A percentile compares a stretch with the other conserved stretches of the same genome.
These are phyloP conservation scores for Trichogramma evanescens DNA, from an alignment of 2,888 invertebrate genomes.

Conservation along the genomic window DNA sequence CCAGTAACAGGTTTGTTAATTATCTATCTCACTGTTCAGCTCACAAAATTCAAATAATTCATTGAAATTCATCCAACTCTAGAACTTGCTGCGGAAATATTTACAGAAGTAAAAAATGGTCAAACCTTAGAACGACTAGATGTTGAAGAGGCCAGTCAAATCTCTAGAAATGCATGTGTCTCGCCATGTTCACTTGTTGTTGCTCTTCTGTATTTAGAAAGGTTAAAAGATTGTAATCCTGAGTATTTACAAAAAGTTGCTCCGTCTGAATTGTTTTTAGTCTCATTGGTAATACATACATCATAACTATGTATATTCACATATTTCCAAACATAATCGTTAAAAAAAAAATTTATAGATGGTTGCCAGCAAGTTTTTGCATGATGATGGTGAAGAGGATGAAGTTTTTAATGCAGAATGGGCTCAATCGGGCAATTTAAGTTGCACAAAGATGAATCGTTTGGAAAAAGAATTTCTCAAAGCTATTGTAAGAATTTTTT, in stretches of 20 bases:
- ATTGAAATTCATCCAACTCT: constrained; percentile 34
- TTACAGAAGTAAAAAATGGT: constrained; percentile 70
- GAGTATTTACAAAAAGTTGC: constrained; percentile 75
- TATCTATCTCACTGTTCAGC: no score
- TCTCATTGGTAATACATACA: constrained; percentile 64
- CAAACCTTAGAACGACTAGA: constrained; percentile 71
- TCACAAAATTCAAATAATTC: neutral
- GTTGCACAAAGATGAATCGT: constrained; percentile 66
- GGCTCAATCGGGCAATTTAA: constrained; percentile 78
- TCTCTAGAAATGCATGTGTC: constrained; percentile 73
- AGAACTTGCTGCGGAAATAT: constrained; percentile 80
- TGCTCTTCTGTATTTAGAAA: constrained; percentile 87
- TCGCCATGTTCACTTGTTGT: constrained; percentile 89
- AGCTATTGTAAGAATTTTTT: constrained; percentile 68
- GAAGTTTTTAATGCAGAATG: constrained; percentile 88
- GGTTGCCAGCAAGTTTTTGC: constrained; percentile 92
- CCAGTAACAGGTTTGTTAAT: constrained; percentile 63
- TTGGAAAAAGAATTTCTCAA: constrained; percentile 82
- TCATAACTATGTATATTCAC: neutral
- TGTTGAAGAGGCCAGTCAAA: constrained; percentile 67
- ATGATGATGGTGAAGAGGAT: constrained; percentile 88
- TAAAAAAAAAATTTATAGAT: constrained; percentile 55
- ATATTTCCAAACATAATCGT: neutral
- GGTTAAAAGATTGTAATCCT: constrained; percentile 73
- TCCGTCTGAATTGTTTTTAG: constrained; percentile 88